These are phyloP conservation scores for Peucedramus taeniatus DNA, from an alignment of 2,113 vertebrate species.

Conservation along the genomic window DNA sequence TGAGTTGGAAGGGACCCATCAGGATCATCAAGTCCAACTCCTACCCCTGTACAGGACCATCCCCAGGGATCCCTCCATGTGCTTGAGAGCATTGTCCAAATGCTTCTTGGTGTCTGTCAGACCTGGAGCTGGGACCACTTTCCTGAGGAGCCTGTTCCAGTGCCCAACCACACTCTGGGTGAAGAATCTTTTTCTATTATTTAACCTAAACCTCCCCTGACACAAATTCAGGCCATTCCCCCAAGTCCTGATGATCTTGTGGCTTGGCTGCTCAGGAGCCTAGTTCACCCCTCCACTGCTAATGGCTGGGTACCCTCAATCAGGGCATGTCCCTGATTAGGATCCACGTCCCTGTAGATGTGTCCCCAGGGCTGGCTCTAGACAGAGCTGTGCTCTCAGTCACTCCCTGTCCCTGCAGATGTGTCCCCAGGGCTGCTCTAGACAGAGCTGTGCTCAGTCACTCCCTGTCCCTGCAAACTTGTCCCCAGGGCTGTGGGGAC, in stretches of 20 bases:
- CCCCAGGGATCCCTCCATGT: not conserved
- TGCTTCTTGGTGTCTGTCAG: not conserved
- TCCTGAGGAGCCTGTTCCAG: not conserved
- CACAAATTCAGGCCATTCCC: not conserved
- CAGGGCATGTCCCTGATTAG: not conserved
- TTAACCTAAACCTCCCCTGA: not conserved
- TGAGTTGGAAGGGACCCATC: not conserved
- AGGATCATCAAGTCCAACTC: fast-evolving
- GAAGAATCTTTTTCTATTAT: not conserved
- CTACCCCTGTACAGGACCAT: not conserved
- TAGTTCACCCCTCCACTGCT: not conserved
- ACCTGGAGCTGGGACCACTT: not conserved
- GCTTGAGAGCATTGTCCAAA: not conserved
- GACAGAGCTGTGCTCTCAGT: not conserved
- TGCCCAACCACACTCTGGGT: not conserved
- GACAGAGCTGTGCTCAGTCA: not conserved
- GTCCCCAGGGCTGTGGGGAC: not conserved
- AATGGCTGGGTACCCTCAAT: not conserved
- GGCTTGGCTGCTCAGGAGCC: not conserved
- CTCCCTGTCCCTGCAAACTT: not conserved
- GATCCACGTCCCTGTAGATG: fast-evolving
- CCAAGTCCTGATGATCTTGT: not conserved
- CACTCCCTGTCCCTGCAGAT: not conserved
- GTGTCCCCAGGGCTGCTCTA: not conserved
- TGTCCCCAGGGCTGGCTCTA: not conserved